Evolutionary conservation across 1,140 invertebrate species (phyloP).

Genomic region (Arion vulgaris): DNA sequence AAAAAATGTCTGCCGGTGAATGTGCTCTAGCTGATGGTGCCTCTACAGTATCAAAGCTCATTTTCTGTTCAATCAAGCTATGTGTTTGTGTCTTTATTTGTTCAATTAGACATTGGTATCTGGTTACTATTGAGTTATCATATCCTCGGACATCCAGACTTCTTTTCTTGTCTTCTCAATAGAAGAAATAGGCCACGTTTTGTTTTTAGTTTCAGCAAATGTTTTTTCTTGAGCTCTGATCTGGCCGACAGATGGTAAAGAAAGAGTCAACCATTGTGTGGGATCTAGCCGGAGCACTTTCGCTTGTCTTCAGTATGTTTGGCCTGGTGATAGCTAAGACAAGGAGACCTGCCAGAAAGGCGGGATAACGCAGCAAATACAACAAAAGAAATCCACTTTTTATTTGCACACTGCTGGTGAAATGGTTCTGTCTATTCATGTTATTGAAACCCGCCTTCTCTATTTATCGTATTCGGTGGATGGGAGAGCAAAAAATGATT

Average conservation of each 20-base stretch:
- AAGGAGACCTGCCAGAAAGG: conserved; percentile 7
- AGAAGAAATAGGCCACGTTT: conserved; percentile 1
- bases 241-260: not conserved
- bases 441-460: conserved; percentile 1
- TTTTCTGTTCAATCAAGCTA: not conserved
- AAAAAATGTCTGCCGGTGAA: not conserved
- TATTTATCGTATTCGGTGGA: not conserved
- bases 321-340: not conserved
- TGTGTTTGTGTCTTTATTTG: not conserved
- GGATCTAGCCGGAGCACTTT: not conserved
- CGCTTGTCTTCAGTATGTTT: not conserved
- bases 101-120: not conserved
- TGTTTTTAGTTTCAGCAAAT: not conserved
- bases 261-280: not conserved
- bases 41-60: not conserved
- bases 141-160: not conserved
- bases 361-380: not conserved
- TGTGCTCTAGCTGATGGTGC: not conserved
- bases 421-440: not conserved
- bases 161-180: conserved; percentile 3
- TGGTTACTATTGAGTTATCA: not conserved
- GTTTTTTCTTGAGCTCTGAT: not conserved
- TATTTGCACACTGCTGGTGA: not conserved
- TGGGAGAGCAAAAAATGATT: not conserved
- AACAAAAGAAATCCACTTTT: conserved; percentile 15